Conservation (phyloP, 2,113 vertebrate genomes). For the Lophotis ruficrista region DNA sequence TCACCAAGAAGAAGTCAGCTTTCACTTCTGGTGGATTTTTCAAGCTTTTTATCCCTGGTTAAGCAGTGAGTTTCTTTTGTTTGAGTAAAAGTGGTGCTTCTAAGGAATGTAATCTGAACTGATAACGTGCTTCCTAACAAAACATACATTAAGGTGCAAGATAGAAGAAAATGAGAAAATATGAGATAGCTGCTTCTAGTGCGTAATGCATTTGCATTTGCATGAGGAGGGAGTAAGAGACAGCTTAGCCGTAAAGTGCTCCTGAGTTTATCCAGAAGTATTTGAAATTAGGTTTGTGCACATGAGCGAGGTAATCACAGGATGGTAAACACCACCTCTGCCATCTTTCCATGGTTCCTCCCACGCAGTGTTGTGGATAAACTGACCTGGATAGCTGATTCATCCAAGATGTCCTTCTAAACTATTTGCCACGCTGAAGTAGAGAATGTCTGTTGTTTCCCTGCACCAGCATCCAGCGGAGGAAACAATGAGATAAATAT, state of each 20-base stretch:
- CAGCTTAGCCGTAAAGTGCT: background rate
- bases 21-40: background rate
- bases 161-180: background rate
- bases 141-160: background rate
- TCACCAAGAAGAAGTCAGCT: background rate
- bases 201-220: background rate
- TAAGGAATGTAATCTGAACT: background rate
- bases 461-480: background rate
- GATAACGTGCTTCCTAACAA: background rate
- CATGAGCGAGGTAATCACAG: background rate
- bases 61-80: background rate
- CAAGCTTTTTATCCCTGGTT: background rate
- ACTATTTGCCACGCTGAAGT: background rate
- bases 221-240: background rate
- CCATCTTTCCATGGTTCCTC: background rate
- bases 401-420: background rate
- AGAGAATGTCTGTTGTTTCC: slow-evolving; percentile 1
- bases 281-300: background rate
- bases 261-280: background rate
- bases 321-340: background rate
- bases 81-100: background rate
- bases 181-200: background rate
- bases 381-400: slow-evolving; percentile 16
- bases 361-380: background rate
- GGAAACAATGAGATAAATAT: slow-evolving; percentile 10